Evolutionary conservation across 2,797 vertebrate genomes (phyloP).

Genomic region (Antennarius maculatus): DNA sequence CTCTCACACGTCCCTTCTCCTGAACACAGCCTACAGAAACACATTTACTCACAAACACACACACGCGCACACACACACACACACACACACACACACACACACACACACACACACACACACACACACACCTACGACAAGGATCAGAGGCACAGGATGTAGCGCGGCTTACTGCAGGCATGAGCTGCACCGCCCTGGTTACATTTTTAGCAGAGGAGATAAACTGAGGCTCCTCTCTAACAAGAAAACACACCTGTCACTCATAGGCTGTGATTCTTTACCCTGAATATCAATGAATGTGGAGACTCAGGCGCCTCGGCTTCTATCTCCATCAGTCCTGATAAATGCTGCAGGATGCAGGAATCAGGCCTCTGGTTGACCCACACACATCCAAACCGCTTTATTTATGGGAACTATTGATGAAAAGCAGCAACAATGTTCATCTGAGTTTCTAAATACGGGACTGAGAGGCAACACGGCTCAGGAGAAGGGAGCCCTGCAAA

Average conservation of each 20-base stretch:
- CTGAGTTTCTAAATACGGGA: slow-evolving; percentile 38
- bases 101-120: slow-evolving; percentile 28
- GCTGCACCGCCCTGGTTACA: slow-evolving; percentile 73
- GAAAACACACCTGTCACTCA: slow-evolving; percentile 78
- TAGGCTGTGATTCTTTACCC: slow-evolving; percentile 47
- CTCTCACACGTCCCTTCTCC: slow-evolving; percentile 67
- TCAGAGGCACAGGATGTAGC: slow-evolving; percentile 75
- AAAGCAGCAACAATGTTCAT: slow-evolving; percentile 27
- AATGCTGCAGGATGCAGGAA: slow-evolving; percentile 48
- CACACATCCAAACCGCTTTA: slow-evolving; percentile 22
- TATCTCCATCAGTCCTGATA: slow-evolving; percentile 39
- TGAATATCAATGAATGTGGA: slow-evolving; percentile 69
- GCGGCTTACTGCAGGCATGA: slow-evolving; percentile 73
- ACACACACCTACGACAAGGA: slow-evolving; percentile 47
- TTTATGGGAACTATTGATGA: slow-evolving; percentile 40
- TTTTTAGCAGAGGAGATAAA: slow-evolving; percentile 76
- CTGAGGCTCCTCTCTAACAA: slow-evolving; percentile 68
- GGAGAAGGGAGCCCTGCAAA: too few species aligned
- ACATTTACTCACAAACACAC: slow-evolving; percentile 14
- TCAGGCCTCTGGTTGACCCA: slow-evolving; percentile 18
- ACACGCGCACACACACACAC: slow-evolving; percentile 7
- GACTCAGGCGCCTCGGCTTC: slow-evolving; percentile 36
- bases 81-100: slow-evolving; percentile 7
- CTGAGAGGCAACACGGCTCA: slow-evolving; percentile 41
- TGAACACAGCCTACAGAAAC: slow-evolving; percentile 65